phyloP scores from a whole-genome alignment of 2,888 invertebrate genomes.

The Silvanus unidentatus region DNA sequence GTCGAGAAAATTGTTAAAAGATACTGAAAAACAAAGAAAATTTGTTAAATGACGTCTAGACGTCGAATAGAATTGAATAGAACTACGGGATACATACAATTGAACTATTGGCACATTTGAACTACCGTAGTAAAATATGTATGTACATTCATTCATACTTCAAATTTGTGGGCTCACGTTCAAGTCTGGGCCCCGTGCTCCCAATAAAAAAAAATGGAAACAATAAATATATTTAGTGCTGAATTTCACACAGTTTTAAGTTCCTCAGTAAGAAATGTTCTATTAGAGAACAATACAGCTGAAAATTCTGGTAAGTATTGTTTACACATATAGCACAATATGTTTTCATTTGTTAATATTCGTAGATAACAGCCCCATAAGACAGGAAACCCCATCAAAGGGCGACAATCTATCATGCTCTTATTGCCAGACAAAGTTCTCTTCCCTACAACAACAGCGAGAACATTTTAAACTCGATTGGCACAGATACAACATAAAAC shows the following conservation, averaged over 20 bases:
- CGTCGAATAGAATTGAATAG: no score
- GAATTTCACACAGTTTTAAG: slow-evolving; percentile 31
- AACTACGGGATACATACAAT: no score
- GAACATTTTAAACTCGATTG: slow-evolving; percentile 77
- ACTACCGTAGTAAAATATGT: no score
- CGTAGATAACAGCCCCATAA: no score
- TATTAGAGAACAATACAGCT: slow-evolving; percentile 24
- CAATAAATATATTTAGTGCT: slow-evolving; percentile 33
- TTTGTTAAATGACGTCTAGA: no score
- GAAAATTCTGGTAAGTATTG: slow-evolving; percentile 10
- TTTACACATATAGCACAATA: not conserved
- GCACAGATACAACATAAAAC: slow-evolving; percentile 78
- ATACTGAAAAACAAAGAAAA: no score
- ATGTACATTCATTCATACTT: no score
- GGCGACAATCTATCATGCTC: slow-evolving; percentile 47
- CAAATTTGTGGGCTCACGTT: no score
- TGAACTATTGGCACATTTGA: no score
- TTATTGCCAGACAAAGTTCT: slow-evolving; percentile 52
- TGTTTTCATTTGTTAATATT: no score
- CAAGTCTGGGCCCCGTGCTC: no score
- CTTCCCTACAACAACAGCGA: slow-evolving; percentile 57
- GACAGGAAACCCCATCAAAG: not conserved
- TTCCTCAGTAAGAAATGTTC: slow-evolving; percentile 27
- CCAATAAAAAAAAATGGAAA: slow-evolving; percentile 31
- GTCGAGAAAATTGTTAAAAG: no score